phyloP scores from a whole-genome alignment of 1,140 invertebrate genomes.

The Gyrodactylus salaris region DNA sequence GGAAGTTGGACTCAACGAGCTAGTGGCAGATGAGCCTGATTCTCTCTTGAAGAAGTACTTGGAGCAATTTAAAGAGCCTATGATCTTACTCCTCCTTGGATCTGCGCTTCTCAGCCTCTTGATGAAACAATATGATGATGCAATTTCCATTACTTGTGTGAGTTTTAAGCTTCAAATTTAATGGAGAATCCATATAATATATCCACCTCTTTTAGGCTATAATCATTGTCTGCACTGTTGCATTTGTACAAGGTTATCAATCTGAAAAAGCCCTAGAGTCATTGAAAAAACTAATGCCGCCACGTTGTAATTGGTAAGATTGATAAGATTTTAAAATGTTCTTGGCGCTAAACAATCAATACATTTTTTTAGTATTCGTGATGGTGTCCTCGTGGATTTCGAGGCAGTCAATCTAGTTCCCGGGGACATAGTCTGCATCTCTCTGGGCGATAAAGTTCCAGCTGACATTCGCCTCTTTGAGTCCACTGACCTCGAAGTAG shows the following conservation, averaged over 20 bases:
- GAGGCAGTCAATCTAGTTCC: slow-evolving; percentile 72
- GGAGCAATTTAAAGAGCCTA: slow-evolving; percentile 58
- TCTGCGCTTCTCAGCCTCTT: slow-evolving; percentile 75
- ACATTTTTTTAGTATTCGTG: slow-evolving; percentile 29
- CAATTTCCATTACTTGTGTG: slow-evolving; percentile 78
- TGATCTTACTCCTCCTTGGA: slow-evolving; percentile 61
- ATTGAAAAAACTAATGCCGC: slow-evolving; percentile 76
- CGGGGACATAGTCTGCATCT: slow-evolving; percentile 70
- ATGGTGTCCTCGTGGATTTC: slow-evolving; percentile 53
- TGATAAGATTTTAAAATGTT: slow-evolving; percentile 23
- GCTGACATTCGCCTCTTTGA: slow-evolving; percentile 73
- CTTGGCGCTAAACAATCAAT: background rate
- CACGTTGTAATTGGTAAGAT: slow-evolving; percentile 25
- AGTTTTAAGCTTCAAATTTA: slow-evolving; percentile 18
- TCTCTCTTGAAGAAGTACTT: slow-evolving; percentile 3
- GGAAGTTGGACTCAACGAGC: slow-evolving; percentile 1
- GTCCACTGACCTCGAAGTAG: slow-evolving; percentile 45
- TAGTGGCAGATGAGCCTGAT: background rate
- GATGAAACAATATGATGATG: slow-evolving; percentile 92
- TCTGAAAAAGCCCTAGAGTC: slow-evolving; percentile 98
- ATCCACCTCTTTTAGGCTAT: slow-evolving; percentile 33
- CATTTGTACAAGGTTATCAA: slow-evolving; percentile 83
- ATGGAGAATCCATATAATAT: background rate
- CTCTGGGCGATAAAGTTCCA: slow-evolving; percentile 71
- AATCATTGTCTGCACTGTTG: slow-evolving; percentile 85